Base-by-base conservation (phyloP, 2,113 vertebrate species). In the Lethenteron reissneri region DNA sequence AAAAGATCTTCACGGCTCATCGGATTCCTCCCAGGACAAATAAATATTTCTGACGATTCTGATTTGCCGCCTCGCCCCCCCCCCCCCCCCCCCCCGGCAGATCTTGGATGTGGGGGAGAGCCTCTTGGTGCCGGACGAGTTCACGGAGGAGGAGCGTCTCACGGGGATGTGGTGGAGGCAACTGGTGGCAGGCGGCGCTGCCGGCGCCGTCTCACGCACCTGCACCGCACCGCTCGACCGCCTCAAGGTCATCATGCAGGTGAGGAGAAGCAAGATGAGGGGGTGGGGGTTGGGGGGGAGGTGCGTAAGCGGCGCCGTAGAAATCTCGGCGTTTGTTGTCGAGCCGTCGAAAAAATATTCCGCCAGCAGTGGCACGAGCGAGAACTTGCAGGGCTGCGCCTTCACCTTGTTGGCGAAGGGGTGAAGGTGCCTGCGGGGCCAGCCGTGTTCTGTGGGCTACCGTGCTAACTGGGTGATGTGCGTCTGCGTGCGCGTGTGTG, bases 211-310 rank as follows among this genome's bases (percentile, higher is more conserved):
- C 68, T 97, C 92, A 58, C 84, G 92, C 62, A 95, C 90, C 71
- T 95, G 90, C 73, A 97, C 92, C 0, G 92, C 92, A 2, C 92
- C 92, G 0, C 80, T 97, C 77, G 92, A 97, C 78, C 80, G 92
- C 11, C 82, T 95, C 17, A 97, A 97, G 81, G 92, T 97, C 58
- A 83, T 95, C 70, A 97, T 97, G 92, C 92, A 97, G 88, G 92
- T 95, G 79, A 72, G 76, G 8, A 58, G n/a, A 57, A 3, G 2
- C 77, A 97, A 92, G 92, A 96, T 15, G 90, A 97, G 1, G 83
- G 86, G 62, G 89, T 90, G 68, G 87, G 87, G 74, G 25, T 4
- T 21, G 21, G 25, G 25, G 25, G 25, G 41, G 41, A 41, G 41
- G 41, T 41, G 41, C 41, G 41, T 3, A 41, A 41, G 41, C 41